Evolutionary conservation across 2,113 vertebrate genomes (phyloP), one percentile per base, ranked within the genome.

Genomic region (Oriolus oriolus): DNA sequence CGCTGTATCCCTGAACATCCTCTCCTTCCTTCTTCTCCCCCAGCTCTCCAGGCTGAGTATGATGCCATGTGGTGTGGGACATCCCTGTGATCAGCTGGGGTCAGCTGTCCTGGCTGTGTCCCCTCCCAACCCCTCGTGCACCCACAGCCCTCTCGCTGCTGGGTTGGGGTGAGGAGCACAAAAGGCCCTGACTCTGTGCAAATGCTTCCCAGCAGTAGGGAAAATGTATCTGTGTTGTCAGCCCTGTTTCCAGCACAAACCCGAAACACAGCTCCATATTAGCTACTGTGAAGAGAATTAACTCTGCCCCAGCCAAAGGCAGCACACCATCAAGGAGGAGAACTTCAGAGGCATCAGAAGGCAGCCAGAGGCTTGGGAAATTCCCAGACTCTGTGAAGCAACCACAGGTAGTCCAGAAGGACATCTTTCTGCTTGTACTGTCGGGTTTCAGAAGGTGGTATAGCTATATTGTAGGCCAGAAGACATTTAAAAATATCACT

Each of bases 131-230:
- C 13, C 30, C 54, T 27, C 1, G 4, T 31, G 54, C 70, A 54
- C 41, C 17, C n/a, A 20, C 54, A 61, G 41, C 24, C 1, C 41
- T 54, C 7, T 47, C 3, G 0, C 54, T 61, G n/a, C 30, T 61
- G 47, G 33, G 16, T 3, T 52, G 33, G n/a, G 22, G 11, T 61
- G 54, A 61, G 61, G 26, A 4, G 21, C 21, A 47, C 24, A 54
- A 76, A 49, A 61, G 7, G 18, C 6, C 1, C 13, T 41, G 41
- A 49, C 10, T 16, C 10, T 16, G 10, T 49, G 31, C 41, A 54
- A 69, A 9, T 0, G 0, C 41, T 60, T 19, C 39, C 11, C 17
- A 7, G n/a, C 21, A 35, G 42, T 0, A 49, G 47, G 45, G 47
- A 56, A 76, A 61, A 42, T 9, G 7, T 31, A 27, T 54, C 54